These are phyloP conservation scores for Brachypodius melanocephalos DNA, from an alignment of 2,113 vertebrate species.

Conservation along the genomic window DNA sequence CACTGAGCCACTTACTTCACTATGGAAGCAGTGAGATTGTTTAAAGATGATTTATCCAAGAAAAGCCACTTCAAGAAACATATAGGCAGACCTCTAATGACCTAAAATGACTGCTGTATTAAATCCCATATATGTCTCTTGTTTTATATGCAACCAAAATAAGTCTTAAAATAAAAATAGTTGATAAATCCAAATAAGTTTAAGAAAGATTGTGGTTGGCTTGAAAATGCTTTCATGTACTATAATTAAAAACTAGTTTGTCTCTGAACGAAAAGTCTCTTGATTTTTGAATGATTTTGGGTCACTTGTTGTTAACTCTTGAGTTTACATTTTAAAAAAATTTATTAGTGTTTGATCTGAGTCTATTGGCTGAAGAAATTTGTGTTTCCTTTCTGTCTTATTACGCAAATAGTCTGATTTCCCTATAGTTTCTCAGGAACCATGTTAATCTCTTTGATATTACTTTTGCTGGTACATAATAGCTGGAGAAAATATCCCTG, in stretches of 20 bases:
- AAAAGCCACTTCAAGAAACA: neutral
- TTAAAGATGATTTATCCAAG: neutral
- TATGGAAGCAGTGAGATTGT: neutral
- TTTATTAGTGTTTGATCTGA: neutral
- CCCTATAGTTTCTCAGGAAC: neutral
- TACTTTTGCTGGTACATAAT: neutral
- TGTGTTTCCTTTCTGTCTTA: neutral
- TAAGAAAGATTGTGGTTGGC: neutral
- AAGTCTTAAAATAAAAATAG: neutral
- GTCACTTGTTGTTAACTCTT: neutral
- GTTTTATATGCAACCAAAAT: neutral
- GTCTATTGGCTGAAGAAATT: neutral
- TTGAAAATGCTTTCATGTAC: neutral
- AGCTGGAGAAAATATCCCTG: neutral
- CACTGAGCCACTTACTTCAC: neutral
- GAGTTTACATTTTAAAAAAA: neutral
- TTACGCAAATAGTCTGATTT: neutral
- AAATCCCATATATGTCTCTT: neutral
- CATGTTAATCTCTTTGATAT: neutral
- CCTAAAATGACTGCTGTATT: neutral
- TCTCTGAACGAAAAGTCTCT: neutral
- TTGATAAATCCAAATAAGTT: neutral
- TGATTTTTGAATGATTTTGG: neutral
- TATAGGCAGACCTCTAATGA: neutral
- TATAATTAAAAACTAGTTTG: neutral